phyloP scores from a whole-genome alignment of 2,888 invertebrate species.

The Agrochola circellaris region DNA sequence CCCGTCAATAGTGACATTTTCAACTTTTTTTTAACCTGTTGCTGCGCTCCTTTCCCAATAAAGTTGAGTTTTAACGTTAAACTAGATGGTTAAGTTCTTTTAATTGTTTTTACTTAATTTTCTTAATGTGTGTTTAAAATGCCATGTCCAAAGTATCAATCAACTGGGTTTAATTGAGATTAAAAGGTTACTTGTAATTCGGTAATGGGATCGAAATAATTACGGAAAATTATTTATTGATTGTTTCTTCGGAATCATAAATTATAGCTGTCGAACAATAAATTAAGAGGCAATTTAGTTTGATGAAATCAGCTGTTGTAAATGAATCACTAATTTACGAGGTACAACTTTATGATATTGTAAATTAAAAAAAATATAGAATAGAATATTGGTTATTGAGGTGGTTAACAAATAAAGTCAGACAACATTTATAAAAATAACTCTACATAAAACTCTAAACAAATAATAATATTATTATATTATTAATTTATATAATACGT shows the following conservation, averaged over 20 bases:
- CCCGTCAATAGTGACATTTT: conserved; percentile 65
- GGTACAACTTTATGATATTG: not conserved
- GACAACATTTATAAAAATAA: not conserved
- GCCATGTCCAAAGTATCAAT: conserved; percentile 26
- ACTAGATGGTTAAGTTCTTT: conserved; percentile 19
- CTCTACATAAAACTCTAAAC: no score
- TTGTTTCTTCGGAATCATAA: conserved; percentile 4
- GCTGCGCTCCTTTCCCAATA: conserved; percentile 47
- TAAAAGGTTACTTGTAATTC: conserved; percentile 54
- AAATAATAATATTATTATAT: no score
- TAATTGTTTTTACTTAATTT: conserved; percentile 42
- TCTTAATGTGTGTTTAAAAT: conserved; percentile 44
- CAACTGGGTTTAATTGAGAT: conserved; percentile 28
- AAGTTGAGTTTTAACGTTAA: conserved; percentile 36
- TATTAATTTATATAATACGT: no score
- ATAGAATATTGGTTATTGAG: not conserved
- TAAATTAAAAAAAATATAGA: not conserved
- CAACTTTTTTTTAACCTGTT: conserved; percentile 52
- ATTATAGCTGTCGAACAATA: not conserved
- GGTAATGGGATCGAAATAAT: conserved; percentile 30
- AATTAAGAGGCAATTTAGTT: not conserved
- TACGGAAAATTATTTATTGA: conserved; percentile 19
- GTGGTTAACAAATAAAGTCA: not conserved
- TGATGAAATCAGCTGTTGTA: not conserved
- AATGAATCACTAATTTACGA: not conserved